phyloP scores from a whole-genome alignment of 2,797 vertebrate genomes.

The Pangasius djambal region DNA sequence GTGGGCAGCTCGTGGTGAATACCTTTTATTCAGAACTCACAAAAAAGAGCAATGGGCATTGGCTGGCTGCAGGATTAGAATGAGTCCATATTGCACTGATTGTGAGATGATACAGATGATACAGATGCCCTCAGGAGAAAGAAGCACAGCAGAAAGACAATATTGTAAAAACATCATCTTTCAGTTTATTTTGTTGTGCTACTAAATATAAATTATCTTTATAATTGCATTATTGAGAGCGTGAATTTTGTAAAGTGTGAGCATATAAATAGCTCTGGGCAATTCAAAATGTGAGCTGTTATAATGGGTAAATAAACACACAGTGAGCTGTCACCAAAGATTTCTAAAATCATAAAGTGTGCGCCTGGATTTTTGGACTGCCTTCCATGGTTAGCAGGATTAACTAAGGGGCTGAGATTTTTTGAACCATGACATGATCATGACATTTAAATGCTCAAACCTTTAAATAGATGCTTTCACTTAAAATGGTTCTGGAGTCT shows the following conservation, averaged over 20 bases:
- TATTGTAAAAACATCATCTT: slow-evolving; percentile 30
- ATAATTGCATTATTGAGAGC: slow-evolving; percentile 16
- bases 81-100: slow-evolving; percentile 7
- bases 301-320: slow-evolving; percentile 15
- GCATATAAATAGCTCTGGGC: slow-evolving; percentile 21
- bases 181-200: slow-evolving; percentile 23
- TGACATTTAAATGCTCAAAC: background rate
- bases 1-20: background rate
- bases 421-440: slow-evolving; percentile 1
- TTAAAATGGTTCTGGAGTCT: background rate
- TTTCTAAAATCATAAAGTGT: slow-evolving; percentile 7
- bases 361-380: background rate
- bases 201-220: slow-evolving; percentile 34
- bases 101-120: slow-evolving; percentile 29
- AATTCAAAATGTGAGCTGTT: slow-evolving; percentile 4
- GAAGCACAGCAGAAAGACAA: background rate
- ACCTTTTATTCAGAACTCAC: background rate
- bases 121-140: slow-evolving; percentile 1
- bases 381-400: background rate
- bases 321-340: slow-evolving; percentile 9
- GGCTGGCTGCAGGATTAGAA: slow-evolving; percentile 29
- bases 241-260: background rate
- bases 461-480: background rate
- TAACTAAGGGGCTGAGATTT: background rate
- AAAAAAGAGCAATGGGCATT: slow-evolving; percentile 8